Base-by-base conservation (phyloP, 2,113 vertebrate species). In the Tragelaphus scriptus region DNA sequence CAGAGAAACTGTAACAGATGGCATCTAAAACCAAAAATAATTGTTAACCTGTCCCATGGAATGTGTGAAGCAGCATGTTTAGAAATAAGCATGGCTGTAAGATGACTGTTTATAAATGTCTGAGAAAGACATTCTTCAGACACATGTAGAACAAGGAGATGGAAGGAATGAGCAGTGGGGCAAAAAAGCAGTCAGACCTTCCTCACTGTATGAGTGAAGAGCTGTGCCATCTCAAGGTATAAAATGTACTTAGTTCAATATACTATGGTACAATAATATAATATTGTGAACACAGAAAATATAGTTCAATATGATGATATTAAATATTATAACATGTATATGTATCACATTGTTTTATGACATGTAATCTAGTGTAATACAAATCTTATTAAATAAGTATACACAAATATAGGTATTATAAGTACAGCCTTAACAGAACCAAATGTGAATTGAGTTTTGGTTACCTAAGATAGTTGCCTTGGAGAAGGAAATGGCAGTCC, bases 1-100 rank as follows among this genome's bases (percentile, higher is more conserved):
- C 77, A 96, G 58, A 93, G 88, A 98, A 97, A 71, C n/a, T 79
- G 10, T 94, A 96, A 92, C 97, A 98, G 94, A 97, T 98, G 96
- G 92, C 28, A 63, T 85, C 56, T 93, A 96, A 97, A 96, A 85
- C 68, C 88, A 90, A 95, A 97, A 92, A 91, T 89, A 94, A 84
- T 91, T 25, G 47, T 89, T 97, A 97, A 97, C 97, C 93, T 98
- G 96, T 96, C 93, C 97, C 75, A 44, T 59, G 49, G 79, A 97
- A 95, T 30, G 79, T 97, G 59, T 96, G 91, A 97, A 90, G 21
- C 47, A 88, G 30, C 47, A 49, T 93, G 85, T 94, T 97, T 97
- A 95, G 92, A 97, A 97, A 68, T 49, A 90, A 90, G 44, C n/a
- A 3, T 59, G 26, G 6, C 61, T 97, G 2, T 91, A 65, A 65